These are phyloP conservation scores for Alaudala cheleensis DNA, from an alignment of 2,113 vertebrate genomes.

Conservation along the genomic window DNA sequence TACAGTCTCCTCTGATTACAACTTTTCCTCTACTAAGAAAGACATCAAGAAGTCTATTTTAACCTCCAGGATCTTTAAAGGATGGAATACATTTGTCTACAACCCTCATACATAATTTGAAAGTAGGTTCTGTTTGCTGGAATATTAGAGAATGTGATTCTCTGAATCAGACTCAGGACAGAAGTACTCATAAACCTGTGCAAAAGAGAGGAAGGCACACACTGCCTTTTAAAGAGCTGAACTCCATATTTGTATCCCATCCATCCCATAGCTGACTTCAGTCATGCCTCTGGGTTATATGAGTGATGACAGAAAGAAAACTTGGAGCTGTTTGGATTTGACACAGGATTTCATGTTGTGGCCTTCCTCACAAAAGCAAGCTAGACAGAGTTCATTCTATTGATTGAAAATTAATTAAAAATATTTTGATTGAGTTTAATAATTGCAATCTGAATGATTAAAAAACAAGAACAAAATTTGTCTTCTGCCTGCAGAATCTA, in stretches of 20 bases:
- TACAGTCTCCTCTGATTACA: not conserved
- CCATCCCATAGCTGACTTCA: constrained; percentile 18
- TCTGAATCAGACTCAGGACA: not conserved
- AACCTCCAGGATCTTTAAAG: not conserved
- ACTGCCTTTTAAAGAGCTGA: not conserved
- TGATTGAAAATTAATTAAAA: not conserved
- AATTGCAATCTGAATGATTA: not conserved
- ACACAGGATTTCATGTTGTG: not conserved
- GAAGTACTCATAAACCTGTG: not conserved
- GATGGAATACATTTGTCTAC: not conserved
- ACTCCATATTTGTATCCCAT: not conserved
- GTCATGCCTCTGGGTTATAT: not conserved
- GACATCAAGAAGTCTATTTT: not conserved
- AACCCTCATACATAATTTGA: not conserved
- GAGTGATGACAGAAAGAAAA: not conserved
- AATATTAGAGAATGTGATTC: not conserved
- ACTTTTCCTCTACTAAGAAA: not conserved
- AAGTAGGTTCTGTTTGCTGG: not conserved
- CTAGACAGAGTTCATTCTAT: not conserved
- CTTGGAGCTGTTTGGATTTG: not conserved
- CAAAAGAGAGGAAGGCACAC: not conserved
- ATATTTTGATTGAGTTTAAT: not conserved
- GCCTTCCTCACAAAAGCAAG: constrained; percentile 18
- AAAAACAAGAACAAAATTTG: not conserved
- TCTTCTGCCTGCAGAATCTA: not conserved